These are phyloP conservation scores for Malthinus seriepunctatus DNA, from an alignment of 2,888 invertebrate species.

Conservation along the genomic window DNA sequence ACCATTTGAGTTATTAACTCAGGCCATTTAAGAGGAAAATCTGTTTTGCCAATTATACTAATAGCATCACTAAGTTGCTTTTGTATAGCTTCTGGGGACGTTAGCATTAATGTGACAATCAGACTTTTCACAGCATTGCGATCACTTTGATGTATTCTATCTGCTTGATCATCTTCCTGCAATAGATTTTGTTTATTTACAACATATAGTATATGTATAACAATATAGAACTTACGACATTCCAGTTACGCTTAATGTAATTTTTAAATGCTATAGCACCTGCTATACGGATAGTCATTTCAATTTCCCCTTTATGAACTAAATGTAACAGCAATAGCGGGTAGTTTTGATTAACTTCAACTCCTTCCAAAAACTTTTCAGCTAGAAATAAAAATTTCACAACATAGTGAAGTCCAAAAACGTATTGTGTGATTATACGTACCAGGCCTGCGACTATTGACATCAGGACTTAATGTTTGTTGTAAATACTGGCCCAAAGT, in stretches of 20 bases:
- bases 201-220: not conserved
- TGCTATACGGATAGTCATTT: conserved; percentile 82
- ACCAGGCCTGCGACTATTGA: conserved; percentile 83
- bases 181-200: conserved; percentile 19
- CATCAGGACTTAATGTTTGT: conserved; percentile 86
- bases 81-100: conserved; percentile 87
- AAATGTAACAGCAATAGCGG: conserved; percentile 83
- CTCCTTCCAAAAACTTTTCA: conserved; percentile 88
- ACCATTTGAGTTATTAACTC: conserved; percentile 92
- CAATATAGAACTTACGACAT: conserved; percentile 65
- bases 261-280: conserved; percentile 97
- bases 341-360: conserved; percentile 90
- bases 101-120: conserved; percentile 91
- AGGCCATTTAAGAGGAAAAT: conserved; percentile 97
- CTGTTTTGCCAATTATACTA: conserved; percentile 93
- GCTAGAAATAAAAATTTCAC: conserved; percentile 64
- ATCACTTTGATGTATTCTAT: conserved; percentile 81
- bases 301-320: conserved; percentile 80
- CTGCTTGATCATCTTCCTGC: conserved; percentile 70
- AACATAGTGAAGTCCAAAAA: conserved; percentile 17
- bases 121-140: conserved; percentile 79
- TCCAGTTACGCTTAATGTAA: conserved; percentile 95
- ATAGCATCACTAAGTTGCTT: conserved; percentile 95
- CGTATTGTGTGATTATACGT: conserved; percentile 42
- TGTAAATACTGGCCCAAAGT: conserved; percentile 83